Percentiles rank a stretch among this genome's conserved stretches.
These are phyloP conservation scores for Hypotaenidia philippensis DNA, from an alignment of 2,797 vertebrate species.

Conservation along the genomic window DNA sequence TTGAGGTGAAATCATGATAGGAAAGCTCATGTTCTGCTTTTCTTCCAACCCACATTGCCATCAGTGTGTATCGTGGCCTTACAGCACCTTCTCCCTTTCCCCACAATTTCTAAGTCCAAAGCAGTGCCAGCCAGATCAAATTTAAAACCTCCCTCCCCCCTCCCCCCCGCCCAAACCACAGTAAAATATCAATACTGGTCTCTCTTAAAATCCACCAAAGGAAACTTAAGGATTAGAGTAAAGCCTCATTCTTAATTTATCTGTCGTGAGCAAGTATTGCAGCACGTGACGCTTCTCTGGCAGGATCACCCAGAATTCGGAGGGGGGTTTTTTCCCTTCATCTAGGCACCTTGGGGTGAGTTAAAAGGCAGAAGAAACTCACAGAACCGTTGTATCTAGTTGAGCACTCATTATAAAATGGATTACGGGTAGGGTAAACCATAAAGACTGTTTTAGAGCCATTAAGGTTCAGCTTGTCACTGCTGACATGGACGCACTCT, in stretches of 20 bases:
- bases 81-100: neutral
- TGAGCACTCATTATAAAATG: slow-evolving; percentile 62
- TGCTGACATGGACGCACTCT: slow-evolving; percentile 53
- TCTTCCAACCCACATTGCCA: neutral
- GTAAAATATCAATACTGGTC: slow-evolving; percentile 6
- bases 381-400: neutral
- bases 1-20: neutral
- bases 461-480: slow-evolving; percentile 67
- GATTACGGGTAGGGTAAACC: slow-evolving; percentile 43
- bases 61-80: accelerated
- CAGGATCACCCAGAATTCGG: slow-evolving; percentile 35
- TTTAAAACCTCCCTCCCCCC: neutral
- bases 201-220: slow-evolving; percentile 47
- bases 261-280: neutral
- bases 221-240: slow-evolving; percentile 47
- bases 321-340: neutral
- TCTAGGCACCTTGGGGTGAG: neutral
- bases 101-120: neutral
- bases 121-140: neutral
- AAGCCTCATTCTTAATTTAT: slow-evolving; percentile 42
- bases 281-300: neutral
- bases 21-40: neutral
- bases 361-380: slow-evolving; percentile 34
- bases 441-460: slow-evolving; percentile 64
- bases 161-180: neutral